Conservation (phyloP, 2,797 vertebrate genomes). For the Triplophysa bombifrons region DNA sequence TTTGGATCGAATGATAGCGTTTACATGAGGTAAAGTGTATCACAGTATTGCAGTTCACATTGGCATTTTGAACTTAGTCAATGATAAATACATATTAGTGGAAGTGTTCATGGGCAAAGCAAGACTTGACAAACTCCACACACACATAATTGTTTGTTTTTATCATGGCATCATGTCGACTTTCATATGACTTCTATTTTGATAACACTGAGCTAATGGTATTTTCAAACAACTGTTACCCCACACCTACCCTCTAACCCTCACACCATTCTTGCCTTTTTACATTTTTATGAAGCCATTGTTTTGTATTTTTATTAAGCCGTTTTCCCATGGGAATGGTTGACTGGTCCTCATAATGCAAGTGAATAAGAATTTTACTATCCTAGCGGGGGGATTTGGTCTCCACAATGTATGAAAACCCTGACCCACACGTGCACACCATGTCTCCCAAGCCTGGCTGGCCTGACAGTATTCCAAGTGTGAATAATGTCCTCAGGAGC, state of each 20-base stretch:
- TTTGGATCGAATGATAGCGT: too few species aligned
- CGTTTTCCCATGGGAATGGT: background rate
- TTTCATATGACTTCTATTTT: background rate
- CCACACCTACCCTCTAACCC: background rate
- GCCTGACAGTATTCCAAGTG: slow-evolving; percentile 60
- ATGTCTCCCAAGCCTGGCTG: slow-evolving; percentile 57
- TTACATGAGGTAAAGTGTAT: too few species aligned
- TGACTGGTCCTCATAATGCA: background rate
- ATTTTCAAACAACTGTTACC: background rate
- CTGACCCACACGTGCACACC: slow-evolving; percentile 8
- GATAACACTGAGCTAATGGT: background rate
- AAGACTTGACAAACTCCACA: background rate
- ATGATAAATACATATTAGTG: too few species aligned
- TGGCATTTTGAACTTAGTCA: too few species aligned
- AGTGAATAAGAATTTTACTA: background rate
- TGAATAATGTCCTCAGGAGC: slow-evolving; percentile 70
- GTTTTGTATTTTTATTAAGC: background rate
- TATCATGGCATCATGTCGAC: background rate
- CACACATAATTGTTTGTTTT: background rate
- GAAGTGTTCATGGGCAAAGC: background rate
- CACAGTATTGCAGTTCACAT: too few species aligned
- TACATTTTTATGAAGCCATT: background rate
- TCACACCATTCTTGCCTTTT: background rate
- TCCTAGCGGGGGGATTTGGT: background rate
- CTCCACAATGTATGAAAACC: background rate